Evolutionary conservation across 2,113 vertebrate species (phyloP).

Genomic region (Paradisaea rubra): DNA sequence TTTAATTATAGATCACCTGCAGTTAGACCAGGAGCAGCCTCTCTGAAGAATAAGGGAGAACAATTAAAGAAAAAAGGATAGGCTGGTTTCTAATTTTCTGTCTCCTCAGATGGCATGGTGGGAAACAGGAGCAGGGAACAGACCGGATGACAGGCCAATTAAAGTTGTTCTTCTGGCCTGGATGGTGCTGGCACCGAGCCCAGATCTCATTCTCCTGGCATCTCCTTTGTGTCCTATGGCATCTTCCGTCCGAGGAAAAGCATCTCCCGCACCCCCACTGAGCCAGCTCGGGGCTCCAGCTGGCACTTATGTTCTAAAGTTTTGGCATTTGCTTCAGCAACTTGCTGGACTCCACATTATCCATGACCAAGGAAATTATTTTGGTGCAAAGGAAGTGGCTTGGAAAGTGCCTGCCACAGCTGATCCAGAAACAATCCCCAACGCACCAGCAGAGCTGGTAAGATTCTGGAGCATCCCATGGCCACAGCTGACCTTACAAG

Average conservation of each 20-base stretch:
- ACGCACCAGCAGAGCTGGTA: rapidly evolving
- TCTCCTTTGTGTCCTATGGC: background rate
- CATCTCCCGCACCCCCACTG: background rate
- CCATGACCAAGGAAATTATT: rapidly evolving
- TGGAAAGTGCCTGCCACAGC: rapidly evolving
- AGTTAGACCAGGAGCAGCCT: background rate
- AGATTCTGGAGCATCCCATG: background rate
- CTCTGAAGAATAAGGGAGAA: background rate
- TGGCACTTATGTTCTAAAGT: rapidly evolving
- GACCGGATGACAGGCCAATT: background rate
- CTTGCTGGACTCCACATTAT: background rate
- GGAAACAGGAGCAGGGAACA: background rate
- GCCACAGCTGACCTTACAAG: background rate
- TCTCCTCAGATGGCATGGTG: background rate
- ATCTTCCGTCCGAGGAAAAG: background rate
- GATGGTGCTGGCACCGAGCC: background rate
- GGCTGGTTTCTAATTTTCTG: background rate
- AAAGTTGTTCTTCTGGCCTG: background rate
- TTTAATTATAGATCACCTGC: background rate
- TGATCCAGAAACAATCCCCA: rapidly evolving
- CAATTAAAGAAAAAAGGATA: background rate
- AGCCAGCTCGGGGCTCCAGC: background rate
- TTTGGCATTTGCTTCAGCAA: background rate
- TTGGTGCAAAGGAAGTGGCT: background rate
- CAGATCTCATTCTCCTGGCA: background rate